These are phyloP conservation scores for Pelosia muscerda DNA, from an alignment of 2,888 invertebrate genomes.

Conservation along the genomic window DNA sequence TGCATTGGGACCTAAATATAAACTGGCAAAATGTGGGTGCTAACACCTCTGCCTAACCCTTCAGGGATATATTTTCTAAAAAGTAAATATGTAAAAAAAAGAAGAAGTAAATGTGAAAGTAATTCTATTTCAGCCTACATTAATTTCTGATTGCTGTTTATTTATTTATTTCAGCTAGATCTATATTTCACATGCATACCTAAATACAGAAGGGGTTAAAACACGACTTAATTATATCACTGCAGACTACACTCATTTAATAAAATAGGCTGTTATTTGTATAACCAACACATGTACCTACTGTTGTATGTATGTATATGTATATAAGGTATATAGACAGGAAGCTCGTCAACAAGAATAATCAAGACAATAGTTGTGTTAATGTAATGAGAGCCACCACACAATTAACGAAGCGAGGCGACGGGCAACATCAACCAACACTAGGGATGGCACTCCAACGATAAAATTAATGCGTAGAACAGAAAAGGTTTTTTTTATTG, in stretches of 20 bases:
- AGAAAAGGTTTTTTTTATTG: background rate
- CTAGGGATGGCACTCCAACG: conserved; percentile 38
- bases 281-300: conserved; percentile 14
- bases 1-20: too few species aligned
- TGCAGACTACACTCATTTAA: background rate
- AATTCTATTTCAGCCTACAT: too few species aligned
- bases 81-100: too few species aligned
- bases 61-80: too few species aligned
- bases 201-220: too few species aligned
- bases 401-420: conserved; percentile 56
- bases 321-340: conserved; percentile 29
- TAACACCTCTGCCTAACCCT: too few species aligned
- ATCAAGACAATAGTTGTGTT: conserved; percentile 63
- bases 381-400: conserved; percentile 58
- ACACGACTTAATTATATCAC: background rate
- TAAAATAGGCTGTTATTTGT: conserved; percentile 27
- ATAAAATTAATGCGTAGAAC: conserved; percentile 5
- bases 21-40: too few species aligned
- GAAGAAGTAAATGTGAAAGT: too few species aligned
- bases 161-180: too few species aligned
- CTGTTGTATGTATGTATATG: background rate
- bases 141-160: too few species aligned
- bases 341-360: conserved; percentile 53
- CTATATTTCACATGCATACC: background rate
- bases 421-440: conserved; percentile 38